Base-by-base conservation (phyloP, 2,113 vertebrate genomes). In the Sebastes fasciatus region DNA sequence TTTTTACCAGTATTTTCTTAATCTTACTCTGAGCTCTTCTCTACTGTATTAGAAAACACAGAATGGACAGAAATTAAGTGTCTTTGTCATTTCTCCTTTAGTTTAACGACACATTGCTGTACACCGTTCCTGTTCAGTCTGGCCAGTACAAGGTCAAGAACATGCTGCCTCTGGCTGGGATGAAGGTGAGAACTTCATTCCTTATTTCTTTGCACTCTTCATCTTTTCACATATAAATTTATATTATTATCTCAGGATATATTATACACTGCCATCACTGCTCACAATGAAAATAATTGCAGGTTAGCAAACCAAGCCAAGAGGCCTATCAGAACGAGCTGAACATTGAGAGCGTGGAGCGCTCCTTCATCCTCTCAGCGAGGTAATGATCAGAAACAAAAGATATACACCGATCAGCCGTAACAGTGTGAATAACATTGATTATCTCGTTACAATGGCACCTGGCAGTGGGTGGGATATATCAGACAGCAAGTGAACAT, bases 341-440 rank as follows among this genome's bases (percentile, higher is more conserved):
- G 85, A 98, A 97, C 91, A 99, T 99, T 67, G 98, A 99, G 95
- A 99, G 98, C 0, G 98, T 99, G 76, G 97, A 99, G 81, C 97
- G 98, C 68, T 99, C 98, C 81, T 99, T 99, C 87, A 99, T 97
- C 86, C 97, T 99, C 68, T 99, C 98, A 69, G 98, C 97, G 0
- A 98, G 97, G 98, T 99, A 94, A 92, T 80, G 5, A 65, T 55
- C 42, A 62, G 48, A 63, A 61, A 76, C 67, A 46, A 63, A 68
- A 82, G 16, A 48, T 23, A 45, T 45, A 10, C 34, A 34, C 34
- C 34, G 34, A 34, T 34, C 34, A 34, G 34, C 34, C 34, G 34
- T 34, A 34, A 34, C 34, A 34, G 34, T 34, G 34, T 34, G 34
- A 34, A 34, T 34, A 34, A 34, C 34, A 34, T 4, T 34, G 34